These are phyloP conservation scores for Sebastes schlegelii DNA, from an alignment of 2,113 vertebrate genomes.

Conservation along the genomic window DNA sequence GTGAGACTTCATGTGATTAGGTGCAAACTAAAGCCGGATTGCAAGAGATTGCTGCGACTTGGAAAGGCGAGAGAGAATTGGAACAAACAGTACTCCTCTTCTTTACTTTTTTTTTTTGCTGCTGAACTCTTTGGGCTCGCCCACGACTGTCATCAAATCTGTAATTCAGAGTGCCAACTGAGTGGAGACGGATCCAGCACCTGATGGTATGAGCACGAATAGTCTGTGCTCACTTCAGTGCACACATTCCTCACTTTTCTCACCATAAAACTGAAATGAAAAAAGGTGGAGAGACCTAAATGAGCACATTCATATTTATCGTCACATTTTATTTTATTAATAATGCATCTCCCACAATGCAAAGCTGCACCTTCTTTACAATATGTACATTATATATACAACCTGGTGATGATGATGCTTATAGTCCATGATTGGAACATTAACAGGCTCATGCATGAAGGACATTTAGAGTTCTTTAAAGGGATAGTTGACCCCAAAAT, in stretches of 20 bases:
- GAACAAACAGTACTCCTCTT: constrained; percentile 66
- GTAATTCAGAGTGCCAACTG: constrained; percentile 50
- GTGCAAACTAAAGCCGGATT: constrained; percentile 68
- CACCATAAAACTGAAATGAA: constrained; percentile 23
- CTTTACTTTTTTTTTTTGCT: constrained; percentile 22
- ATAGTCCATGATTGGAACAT: constrained; percentile 8
- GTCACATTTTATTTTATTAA: constrained; percentile 49
- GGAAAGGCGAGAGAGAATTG: constrained; percentile 45
- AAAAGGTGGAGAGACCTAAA: constrained; percentile 20
- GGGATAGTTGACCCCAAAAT: background rate
- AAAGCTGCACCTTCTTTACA: constrained; percentile 34
- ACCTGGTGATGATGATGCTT: background rate
- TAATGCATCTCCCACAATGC: constrained; percentile 19
- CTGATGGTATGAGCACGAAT: constrained; percentile 43
- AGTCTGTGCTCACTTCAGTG: constrained; percentile 29
- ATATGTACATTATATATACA: constrained; percentile 70
- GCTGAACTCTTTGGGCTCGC: constrained; percentile 53
- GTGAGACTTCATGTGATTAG: constrained; percentile 74
- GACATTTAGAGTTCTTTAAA: background rate
- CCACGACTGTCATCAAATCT: constrained; percentile 60
- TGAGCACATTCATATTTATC: constrained; percentile 33
- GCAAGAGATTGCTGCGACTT: constrained; percentile 69
- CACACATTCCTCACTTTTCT: constrained; percentile 1
- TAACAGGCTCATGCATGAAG: background rate
- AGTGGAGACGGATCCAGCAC: constrained; percentile 49